Conservation (phyloP, 2,888 invertebrate genomes). For the Brachypterus glaber region DNA sequence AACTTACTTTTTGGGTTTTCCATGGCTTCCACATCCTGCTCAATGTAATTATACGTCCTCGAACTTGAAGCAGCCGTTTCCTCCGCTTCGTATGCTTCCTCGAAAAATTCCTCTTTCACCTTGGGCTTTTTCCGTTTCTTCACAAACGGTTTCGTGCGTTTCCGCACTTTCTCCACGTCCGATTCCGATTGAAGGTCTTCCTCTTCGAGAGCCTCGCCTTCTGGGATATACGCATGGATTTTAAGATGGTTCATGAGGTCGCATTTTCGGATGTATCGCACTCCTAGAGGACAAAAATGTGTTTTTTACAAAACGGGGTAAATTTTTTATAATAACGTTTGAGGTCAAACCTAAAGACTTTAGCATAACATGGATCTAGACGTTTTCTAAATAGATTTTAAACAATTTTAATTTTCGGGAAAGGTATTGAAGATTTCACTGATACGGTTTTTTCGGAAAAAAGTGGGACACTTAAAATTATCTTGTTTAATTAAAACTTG, state of each 20-base stretch:
- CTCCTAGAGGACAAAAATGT: too few relatives aligned
- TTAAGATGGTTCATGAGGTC: constrained; percentile 73
- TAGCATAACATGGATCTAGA: too few relatives aligned
- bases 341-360: too few relatives aligned
- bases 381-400: too few relatives aligned
- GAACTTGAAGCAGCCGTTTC: constrained; percentile 33
- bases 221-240: constrained; percentile 68
- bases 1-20: constrained; percentile 26
- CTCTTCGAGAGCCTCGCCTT: constrained; percentile 44
- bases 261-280: constrained; percentile 66
- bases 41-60: constrained; percentile 41
- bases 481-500: too few relatives aligned
- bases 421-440: too few relatives aligned
- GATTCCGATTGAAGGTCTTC: constrained; percentile 44
- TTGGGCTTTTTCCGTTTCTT: constrained; percentile 28
- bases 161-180: constrained; percentile 20
- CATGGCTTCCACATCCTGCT: constrained; percentile 44
- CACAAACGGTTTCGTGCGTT: constrained; percentile 24
- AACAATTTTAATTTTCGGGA: too few relatives aligned
- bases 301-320: too few relatives aligned
- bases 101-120: constrained; percentile 33
- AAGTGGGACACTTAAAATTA: too few relatives aligned
- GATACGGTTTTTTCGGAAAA: too few relatives aligned
- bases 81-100: constrained; percentile 24
- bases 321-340: too few relatives aligned